Percentiles rank a stretch among this genome's conserved stretches.
phyloP scores from a whole-genome alignment of 2,113 vertebrate genomes.

The Aepyceros melampus region DNA sequence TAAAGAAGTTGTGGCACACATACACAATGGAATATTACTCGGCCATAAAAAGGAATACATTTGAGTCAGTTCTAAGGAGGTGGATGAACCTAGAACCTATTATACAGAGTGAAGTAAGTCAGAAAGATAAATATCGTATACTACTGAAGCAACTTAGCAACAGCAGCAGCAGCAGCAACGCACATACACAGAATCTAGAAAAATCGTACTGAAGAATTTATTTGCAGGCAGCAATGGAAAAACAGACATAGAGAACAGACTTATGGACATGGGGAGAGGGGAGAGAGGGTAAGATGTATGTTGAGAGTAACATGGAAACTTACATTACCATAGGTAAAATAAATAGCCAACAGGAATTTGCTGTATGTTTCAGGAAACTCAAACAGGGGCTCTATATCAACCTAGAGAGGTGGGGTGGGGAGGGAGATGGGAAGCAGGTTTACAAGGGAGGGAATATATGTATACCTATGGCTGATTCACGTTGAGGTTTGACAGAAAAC shows the following conservation, averaged over 20 bases:
- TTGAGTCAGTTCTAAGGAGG: background rate
- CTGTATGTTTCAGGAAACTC: background rate
- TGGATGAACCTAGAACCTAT: background rate
- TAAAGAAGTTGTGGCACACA: background rate
- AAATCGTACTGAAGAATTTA: background rate
- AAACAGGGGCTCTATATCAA: background rate
- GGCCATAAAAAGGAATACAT: background rate
- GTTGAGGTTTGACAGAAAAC: background rate
- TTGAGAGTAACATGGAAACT: background rate
- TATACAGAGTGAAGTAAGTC: background rate
- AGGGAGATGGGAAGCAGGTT: background rate
- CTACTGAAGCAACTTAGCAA: too few relatives aligned
- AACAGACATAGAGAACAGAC: background rate
- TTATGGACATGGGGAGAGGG: background rate
- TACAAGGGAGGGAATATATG: background rate
- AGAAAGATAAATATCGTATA: background rate
- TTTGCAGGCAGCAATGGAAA: background rate
- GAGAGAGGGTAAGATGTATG: background rate
- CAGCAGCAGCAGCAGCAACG: too few relatives aligned
- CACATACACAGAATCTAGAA: background rate
- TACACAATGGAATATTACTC: background rate
- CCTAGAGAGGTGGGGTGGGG: background rate
- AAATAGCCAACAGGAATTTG: background rate
- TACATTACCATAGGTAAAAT: background rate
- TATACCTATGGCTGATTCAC: background rate